phyloP scores from a whole-genome alignment of 2,113 vertebrate species.

The Paralichthys olivaceus region DNA sequence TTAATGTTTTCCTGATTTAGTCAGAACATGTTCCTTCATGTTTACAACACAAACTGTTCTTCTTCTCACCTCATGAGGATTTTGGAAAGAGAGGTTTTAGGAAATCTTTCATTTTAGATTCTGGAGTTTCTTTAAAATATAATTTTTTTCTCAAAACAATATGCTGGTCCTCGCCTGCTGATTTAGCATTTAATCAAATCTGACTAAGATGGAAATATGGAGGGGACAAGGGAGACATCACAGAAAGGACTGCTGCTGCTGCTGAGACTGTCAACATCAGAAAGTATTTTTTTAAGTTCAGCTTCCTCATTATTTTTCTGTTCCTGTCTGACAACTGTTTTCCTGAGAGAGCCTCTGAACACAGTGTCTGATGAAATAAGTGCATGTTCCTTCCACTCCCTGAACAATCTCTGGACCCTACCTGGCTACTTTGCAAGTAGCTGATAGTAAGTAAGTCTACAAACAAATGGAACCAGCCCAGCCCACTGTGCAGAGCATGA shows the following conservation, averaged over 20 bases:
- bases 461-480: not conserved
- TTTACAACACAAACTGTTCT: slow-evolving; percentile 5
- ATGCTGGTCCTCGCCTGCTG: not conserved
- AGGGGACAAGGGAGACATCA: slow-evolving; percentile 18
- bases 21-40: slow-evolving; percentile 9
- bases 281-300: not conserved
- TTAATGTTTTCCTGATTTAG: slow-evolving; percentile 2
- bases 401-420: not conserved
- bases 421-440: not conserved
- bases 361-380: not conserved
- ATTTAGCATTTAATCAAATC: not conserved
- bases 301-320: slow-evolving; percentile 6
- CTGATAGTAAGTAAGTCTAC: not conserved
- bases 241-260: slow-evolving; percentile 20
- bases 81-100: not conserved
- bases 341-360: slow-evolving; percentile 1
- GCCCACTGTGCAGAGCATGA: not conserved
- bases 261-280: slow-evolving; percentile 32
- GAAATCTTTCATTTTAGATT: not conserved
- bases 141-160: too few species aligned
- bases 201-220: slow-evolving; percentile 11
- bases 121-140: not conserved
- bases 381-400: not conserved
- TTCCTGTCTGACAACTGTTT: not conserved
- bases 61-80: not conserved